phyloP scores from a whole-genome alignment of 2,113 vertebrate species.

The Strix uralensis region DNA sequence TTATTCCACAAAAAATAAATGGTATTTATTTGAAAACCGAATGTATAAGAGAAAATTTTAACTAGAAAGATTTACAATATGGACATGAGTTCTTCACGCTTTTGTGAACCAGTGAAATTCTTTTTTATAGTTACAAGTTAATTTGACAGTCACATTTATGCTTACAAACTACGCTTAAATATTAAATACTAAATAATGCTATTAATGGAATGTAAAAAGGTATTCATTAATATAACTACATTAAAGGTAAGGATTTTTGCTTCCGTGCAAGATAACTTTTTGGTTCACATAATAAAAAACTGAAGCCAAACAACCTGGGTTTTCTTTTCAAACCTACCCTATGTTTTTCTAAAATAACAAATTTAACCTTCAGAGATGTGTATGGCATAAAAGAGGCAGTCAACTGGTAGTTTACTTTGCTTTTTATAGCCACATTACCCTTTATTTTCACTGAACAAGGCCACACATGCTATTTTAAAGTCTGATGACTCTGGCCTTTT shows the following conservation, averaged over 20 bases:
- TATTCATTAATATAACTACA: neutral
- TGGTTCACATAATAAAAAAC: neutral
- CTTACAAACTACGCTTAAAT: neutral
- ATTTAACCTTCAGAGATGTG: slow-evolving; percentile 56
- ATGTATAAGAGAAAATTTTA: neutral
- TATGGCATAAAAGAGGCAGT: slow-evolving; percentile 51
- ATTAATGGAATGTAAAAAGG: neutral
- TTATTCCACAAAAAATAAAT: neutral
- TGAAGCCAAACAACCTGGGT: neutral
- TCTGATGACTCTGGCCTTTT: slow-evolving; percentile 74
- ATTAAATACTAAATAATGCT: neutral
- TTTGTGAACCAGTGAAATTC: neutral
- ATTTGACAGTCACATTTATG: neutral
- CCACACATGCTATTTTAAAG: slow-evolving; percentile 75
- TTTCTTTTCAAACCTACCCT: slow-evolving; percentile 21
- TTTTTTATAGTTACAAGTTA: neutral
- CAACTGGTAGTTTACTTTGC: slow-evolving; percentile 65
- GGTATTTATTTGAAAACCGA: neutral
- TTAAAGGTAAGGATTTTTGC: neutral
- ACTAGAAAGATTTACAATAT: neutral
- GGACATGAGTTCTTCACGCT: neutral
- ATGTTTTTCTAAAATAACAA: slow-evolving; percentile 70
- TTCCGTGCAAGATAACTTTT: neutral
- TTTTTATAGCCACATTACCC: slow-evolving; percentile 59
- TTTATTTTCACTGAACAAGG: slow-evolving; percentile 57